Conservation (phyloP, 1,140 invertebrate genomes). For the Drosophila bifasciata region DNA sequence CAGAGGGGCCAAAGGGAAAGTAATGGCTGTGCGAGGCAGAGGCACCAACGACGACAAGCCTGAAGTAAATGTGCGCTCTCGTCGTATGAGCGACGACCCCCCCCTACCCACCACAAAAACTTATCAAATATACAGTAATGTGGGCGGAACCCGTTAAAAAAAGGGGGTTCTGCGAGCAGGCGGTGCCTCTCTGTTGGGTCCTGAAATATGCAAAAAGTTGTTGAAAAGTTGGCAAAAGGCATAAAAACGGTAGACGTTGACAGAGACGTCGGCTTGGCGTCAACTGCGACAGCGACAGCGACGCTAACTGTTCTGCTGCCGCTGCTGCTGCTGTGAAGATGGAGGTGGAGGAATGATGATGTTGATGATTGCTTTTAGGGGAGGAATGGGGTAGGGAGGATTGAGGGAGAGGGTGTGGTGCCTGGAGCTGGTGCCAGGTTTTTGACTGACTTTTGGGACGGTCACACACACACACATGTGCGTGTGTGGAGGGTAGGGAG, state of each 20-base stretch:
- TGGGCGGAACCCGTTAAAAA: slow-evolving; percentile 25
- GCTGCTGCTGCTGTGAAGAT: not conserved
- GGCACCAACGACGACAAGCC: too few relatives aligned
- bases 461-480: too few relatives aligned
- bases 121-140: slow-evolving; percentile 72
- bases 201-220: slow-evolving; percentile 75
- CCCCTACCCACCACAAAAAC: slow-evolving; percentile 14
- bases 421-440: too few relatives aligned
- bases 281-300: slow-evolving; percentile 12
- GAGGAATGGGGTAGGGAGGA: slow-evolving; percentile 5
- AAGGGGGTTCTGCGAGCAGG: not conserved
- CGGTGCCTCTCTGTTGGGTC: not conserved
- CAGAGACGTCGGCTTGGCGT: slow-evolving; percentile 14
- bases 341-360: slow-evolving; percentile 8
- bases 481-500: too few relatives aligned
- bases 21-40: too few relatives aligned
- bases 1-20: too few relatives aligned
- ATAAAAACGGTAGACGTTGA: slow-evolving; percentile 52
- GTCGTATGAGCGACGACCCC: not conserved
- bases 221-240: slow-evolving; percentile 62
- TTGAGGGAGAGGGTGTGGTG: not conserved
- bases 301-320: slow-evolving; percentile 1
- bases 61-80: too few relatives aligned
- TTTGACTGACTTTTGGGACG: too few relatives aligned
- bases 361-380: slow-evolving; percentile 11